Evolutionary conservation across 2,888 invertebrate genomes (phyloP).

Genomic region (Melanotus villosus): DNA sequence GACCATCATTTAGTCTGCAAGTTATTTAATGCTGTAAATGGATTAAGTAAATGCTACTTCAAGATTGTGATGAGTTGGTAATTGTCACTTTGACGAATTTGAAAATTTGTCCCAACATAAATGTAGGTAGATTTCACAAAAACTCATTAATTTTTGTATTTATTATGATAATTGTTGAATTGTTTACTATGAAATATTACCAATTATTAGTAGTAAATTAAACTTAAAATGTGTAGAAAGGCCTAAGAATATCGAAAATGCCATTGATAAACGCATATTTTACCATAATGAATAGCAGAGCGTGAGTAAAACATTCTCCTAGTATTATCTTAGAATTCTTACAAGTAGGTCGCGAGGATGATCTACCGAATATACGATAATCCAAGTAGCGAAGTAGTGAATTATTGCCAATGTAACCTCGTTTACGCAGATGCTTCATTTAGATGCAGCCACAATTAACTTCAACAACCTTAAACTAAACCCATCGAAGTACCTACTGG

Average conservation of each 20-base stretch:
- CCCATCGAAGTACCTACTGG: too few relatives aligned
- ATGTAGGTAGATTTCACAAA: too few relatives aligned
- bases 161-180: too few relatives aligned
- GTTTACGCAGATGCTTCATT: conserved; percentile 11
- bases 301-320: conserved; percentile 3
- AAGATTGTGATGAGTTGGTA: background rate
- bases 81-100: too few relatives aligned
- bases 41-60: too few relatives aligned
- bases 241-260: background rate
- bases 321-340: conserved; percentile 11
- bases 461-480: too few relatives aligned
- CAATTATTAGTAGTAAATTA: too few relatives aligned
- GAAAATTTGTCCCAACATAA: too few relatives aligned
- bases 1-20: background rate
- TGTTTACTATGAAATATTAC: too few relatives aligned
- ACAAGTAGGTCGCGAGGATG: conserved; percentile 17
- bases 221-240: too few relatives aligned
- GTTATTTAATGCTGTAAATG: background rate
- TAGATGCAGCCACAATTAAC: too few relatives aligned
- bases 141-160: too few relatives aligned
- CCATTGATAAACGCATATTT: background rate
- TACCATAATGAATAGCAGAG: background rate
- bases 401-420: conserved; percentile 21
- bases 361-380: conserved; percentile 27
- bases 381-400: conserved; percentile 1